Base-by-base conservation (phyloP, 1,140 invertebrate species). In the Caenorhabditis inopinata region DNA sequence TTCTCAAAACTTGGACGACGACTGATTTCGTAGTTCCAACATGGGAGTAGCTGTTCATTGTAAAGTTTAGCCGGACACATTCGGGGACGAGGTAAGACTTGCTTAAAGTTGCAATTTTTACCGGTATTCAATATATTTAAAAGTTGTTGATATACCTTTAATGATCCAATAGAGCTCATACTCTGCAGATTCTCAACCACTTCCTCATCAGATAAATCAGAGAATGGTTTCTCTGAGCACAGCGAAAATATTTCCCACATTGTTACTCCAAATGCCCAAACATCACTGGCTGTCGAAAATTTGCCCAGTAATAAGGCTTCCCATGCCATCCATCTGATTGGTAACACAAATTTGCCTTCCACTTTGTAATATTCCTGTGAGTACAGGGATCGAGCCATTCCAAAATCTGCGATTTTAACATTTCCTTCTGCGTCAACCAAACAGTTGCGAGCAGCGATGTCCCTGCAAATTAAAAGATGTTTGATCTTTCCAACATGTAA, bases 321-420 rank as follows among this genome's bases (percentile, higher is more conserved):
- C 94, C 93, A 94, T 21, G 93, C 92, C 90, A 93, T 91, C 83
- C 83, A 84, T 35, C 83, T 35, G 0, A 97, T 95, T 16, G 90
- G 90, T 2, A 84, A 76, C 49, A 95, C 89, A 27, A 94, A 94
- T 89, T 95, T 95, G 6, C 93, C 93, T 14, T 91, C 89, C 87
- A 77, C 81, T 85, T 94, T 92, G 90, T 97, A 97, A 89, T 97
- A 97, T 90, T 97, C 95, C 82, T 94, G 95, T 89, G 96, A 94
- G 90, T 97, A 97, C 85, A 97, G 96, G n/a, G 97, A 92, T 85
- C 96, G 92, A 42, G 96, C 96, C 82, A 99, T 92, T 47, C 97
- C 96, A 90, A 98, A 98, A 90, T 97, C 96, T 35, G 95, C 95
- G 78, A 92, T 92, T 82, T 92, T 92, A 0, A 98, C 96, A 82